phyloP scores from a whole-genome alignment of 2,888 invertebrate genomes.

The Acanthosepion esculentum region DNA sequence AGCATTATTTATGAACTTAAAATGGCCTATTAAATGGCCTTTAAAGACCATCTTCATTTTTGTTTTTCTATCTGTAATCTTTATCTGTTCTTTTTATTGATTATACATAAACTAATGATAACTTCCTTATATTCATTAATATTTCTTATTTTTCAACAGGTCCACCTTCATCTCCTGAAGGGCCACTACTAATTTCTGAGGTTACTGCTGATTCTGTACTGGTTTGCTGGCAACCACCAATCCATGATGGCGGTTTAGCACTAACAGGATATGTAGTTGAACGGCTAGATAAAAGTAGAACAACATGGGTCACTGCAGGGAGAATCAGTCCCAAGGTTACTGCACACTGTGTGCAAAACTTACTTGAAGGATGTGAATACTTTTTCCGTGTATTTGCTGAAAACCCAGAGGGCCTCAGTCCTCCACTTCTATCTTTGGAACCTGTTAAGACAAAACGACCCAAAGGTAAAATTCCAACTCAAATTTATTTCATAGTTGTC shows the following conservation, averaged over 20 bases:
- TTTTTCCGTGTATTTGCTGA: slow-evolving; percentile 90
- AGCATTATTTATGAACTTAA: no score
- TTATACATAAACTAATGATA: neutral
- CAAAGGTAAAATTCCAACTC: neutral
- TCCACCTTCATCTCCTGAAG: slow-evolving; percentile 60
- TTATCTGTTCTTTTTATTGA: neutral
- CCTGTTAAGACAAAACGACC: slow-evolving; percentile 35
- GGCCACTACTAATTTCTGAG: slow-evolving; percentile 55
- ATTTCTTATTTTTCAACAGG: slow-evolving; percentile 53
- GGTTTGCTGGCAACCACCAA: slow-evolving; percentile 72
- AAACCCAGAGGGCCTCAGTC: slow-evolving; percentile 84
- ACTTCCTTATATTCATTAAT: neutral
- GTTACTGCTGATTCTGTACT: slow-evolving; percentile 58
- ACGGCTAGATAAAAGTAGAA: slow-evolving; percentile 52
- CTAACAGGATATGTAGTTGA: slow-evolving; percentile 66
- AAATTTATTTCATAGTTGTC: no score
- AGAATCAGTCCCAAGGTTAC: slow-evolving; percentile 56
- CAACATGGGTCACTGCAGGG: slow-evolving; percentile 59
- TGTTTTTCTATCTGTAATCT: neutral
- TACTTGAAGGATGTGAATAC: slow-evolving; percentile 77
- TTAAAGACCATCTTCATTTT: no score
- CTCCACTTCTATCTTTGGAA: slow-evolving; percentile 54
- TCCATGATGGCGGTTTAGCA: slow-evolving; percentile 66
- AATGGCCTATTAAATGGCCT: no score
- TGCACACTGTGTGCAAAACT: slow-evolving; percentile 58